phyloP scores from a whole-genome alignment of 92 coral and sea anemone genomes.

The Phenganax marumi region DNA sequence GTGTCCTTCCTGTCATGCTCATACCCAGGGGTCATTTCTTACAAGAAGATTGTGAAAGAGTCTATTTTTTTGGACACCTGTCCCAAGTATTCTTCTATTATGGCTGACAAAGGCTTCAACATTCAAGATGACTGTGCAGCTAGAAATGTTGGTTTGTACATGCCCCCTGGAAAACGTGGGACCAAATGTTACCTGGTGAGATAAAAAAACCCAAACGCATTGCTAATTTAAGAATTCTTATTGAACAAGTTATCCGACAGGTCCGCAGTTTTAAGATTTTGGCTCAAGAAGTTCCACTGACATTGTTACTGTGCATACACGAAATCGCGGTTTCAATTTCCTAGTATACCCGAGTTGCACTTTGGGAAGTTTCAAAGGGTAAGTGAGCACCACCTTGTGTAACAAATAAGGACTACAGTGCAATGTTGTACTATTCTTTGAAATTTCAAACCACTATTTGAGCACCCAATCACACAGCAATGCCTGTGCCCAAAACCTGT shows the following conservation, averaged over 20 bases:
- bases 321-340: too few relatives aligned
- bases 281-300: background rate
- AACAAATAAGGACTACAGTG: too few relatives aligned
- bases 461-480: too few relatives aligned
- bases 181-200: slow-evolving; percentile 3
- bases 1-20: background rate
- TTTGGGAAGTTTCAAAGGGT: too few relatives aligned
- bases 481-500: too few relatives aligned
- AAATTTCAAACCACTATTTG: too few relatives aligned
- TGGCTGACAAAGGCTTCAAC: slow-evolving; percentile 6
- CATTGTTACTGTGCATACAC: background rate
- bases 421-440: too few relatives aligned
- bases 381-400: too few relatives aligned
- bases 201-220: background rate
- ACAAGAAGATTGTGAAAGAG: background rate
- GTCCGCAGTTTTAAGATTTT: background rate
- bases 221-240: slow-evolving; percentile 4
- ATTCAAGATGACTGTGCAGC: background rate
- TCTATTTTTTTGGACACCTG: background rate
- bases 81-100: background rate
- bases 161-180: background rate
- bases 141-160: background rate
- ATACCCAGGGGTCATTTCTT: background rate
- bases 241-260: background rate
- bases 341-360: too few relatives aligned